Conservation (phyloP, 2,113 vertebrate genomes). For the Harpagus bidentatus region DNA sequence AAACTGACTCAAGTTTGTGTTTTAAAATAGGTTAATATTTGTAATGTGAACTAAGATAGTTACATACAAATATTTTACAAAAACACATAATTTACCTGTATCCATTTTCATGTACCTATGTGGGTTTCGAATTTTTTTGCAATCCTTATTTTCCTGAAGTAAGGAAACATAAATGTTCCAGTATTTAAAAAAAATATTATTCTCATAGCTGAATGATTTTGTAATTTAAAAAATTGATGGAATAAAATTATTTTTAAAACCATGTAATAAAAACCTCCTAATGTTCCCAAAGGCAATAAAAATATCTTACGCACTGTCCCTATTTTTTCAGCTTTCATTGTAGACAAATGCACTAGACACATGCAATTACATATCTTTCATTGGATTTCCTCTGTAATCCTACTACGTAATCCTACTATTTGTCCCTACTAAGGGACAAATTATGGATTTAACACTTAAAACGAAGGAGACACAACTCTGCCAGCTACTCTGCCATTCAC, state of each 20-base stretch:
- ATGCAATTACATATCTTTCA: neutral
- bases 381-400: neutral
- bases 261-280: neutral
- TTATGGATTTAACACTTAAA: neutral
- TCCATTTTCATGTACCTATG: neutral
- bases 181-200: neutral
- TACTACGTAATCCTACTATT: neutral
- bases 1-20: neutral
- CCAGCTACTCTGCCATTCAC: neutral
- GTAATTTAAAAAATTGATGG: neutral
- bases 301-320: fast-evolving
- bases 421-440: neutral
- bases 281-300: neutral
- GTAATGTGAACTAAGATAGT: neutral
- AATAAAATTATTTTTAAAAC: neutral
- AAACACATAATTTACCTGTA: fast-evolving
- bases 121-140: neutral
- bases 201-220: neutral
- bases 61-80: neutral
- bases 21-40: neutral
- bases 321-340: neutral
- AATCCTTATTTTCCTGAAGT: neutral
- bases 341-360: neutral
- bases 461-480: neutral
- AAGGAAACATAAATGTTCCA: neutral